Conservation (phyloP, 1,140 invertebrate genomes). For the Babylonia areolata region DNA sequence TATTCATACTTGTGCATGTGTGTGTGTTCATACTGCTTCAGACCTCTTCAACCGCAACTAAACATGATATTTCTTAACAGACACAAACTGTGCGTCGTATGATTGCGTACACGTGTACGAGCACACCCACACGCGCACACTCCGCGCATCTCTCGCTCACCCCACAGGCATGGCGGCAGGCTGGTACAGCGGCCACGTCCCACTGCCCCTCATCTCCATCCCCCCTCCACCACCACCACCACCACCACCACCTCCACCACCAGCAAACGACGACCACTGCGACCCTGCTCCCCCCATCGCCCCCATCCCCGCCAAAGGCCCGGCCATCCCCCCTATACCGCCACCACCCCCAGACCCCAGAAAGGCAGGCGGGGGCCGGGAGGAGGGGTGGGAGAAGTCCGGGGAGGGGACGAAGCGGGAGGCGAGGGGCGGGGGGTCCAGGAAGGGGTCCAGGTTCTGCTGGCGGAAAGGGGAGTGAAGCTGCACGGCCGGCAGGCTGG, state of each 20-base stretch:
- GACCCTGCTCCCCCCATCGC: constrained; percentile 39
- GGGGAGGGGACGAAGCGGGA: constrained; percentile 31
- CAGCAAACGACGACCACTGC: constrained; percentile 47
- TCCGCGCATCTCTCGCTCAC: constrained; percentile 43
- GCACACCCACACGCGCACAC: too few species aligned
- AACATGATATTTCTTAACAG: too few species aligned
- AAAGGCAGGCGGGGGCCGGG: constrained; percentile 30
- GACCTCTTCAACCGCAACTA: too few species aligned
- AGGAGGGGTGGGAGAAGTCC: constrained; percentile 23
- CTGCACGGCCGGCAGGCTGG: constrained; percentile 62
- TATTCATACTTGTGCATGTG: too few species aligned
- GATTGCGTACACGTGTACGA: too few species aligned
- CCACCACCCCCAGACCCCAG: constrained; percentile 23
- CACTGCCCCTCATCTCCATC: constrained; percentile 45
- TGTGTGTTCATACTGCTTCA: too few species aligned
- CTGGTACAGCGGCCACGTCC: constrained; percentile 58
- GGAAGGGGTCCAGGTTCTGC: constrained; percentile 27
- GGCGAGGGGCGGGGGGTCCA: constrained; percentile 37
- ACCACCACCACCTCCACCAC: constrained; percentile 24
- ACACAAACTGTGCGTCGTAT: too few species aligned
- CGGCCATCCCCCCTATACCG: constrained; percentile 1
- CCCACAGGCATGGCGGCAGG: constrained; percentile 45
- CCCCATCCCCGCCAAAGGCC: background rate
- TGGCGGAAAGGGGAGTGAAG: constrained; percentile 32
- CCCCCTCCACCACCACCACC: constrained; percentile 42